Percentiles rank a stretch among this genome's conserved stretches.
These are phyloP conservation scores for Peromyscus leucopus DNA, from an alignment of 2,113 vertebrate species.

Conservation along the genomic window DNA sequence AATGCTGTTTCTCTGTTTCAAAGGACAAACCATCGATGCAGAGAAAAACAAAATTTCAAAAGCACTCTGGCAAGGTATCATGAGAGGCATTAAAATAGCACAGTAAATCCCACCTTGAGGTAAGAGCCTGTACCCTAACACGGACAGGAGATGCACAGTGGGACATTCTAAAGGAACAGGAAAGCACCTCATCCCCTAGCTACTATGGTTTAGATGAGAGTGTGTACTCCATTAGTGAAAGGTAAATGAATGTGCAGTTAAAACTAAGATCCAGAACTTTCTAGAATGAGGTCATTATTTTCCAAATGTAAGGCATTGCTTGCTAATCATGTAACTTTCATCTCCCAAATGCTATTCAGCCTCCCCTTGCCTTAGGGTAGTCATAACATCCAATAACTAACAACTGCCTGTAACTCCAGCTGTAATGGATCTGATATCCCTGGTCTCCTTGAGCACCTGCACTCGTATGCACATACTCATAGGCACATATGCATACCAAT, in stretches of 20 bases:
- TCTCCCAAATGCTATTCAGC: neutral
- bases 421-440: neutral
- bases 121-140: neutral
- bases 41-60: conserved; percentile 78
- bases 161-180: neutral
- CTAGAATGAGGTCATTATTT: neutral
- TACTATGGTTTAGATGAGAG: neutral
- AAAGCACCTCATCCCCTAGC: neutral
- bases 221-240: neutral
- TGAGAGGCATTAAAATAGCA: conserved; percentile 70
- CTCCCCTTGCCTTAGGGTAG: neutral
- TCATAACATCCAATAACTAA: neutral
- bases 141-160: neutral
- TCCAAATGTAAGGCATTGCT: neutral
- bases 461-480: neutral
- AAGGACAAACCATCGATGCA: conserved; percentile 77
- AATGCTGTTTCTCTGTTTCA: conserved; percentile 80
- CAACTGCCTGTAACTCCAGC: neutral
- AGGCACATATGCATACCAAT: neutral
- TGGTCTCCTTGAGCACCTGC: neutral
- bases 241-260: neutral
- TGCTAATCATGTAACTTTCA: neutral
- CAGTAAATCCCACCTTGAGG: conserved; percentile 64
- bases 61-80: conserved; percentile 51
- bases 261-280: neutral